These are phyloP conservation scores for Drosophila eohydei DNA, from an alignment of 2,888 invertebrate species.

Conservation along the genomic window DNA sequence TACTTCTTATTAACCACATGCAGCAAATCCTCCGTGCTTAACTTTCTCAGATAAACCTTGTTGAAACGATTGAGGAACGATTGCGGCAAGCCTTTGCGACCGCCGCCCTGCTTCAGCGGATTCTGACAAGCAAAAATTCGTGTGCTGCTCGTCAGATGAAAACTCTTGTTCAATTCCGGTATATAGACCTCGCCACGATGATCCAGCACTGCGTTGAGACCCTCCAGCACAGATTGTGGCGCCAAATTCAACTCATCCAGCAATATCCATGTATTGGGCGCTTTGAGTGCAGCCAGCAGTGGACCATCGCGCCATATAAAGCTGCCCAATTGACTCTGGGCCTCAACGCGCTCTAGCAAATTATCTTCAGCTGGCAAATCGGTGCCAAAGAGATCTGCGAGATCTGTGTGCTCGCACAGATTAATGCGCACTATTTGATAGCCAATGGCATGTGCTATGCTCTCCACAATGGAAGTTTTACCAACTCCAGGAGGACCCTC, in stretches of 20 bases:
- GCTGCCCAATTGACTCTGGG: slow-evolving; percentile 86
- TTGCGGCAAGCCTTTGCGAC: slow-evolving; percentile 96
- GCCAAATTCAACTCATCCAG: slow-evolving; percentile 99
- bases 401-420: slow-evolving; percentile 99
- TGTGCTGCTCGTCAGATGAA: slow-evolving; percentile 91
- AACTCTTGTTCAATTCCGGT: slow-evolving; percentile 95
- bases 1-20: slow-evolving; percentile 83
- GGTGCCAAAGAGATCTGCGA: slow-evolving; percentile 98
- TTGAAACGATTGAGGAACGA: slow-evolving; percentile 99
- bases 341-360: slow-evolving; percentile 58
- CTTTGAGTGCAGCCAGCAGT: slow-evolving; percentile 95
- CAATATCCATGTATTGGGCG: slow-evolving; percentile 96
- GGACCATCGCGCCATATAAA: slow-evolving; percentile 99
- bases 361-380: slow-evolving; percentile 97
- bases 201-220: slow-evolving; percentile 98
- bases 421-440: slow-evolving; percentile 96
- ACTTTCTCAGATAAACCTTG: slow-evolving; percentile 90
- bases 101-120: slow-evolving; percentile 97
- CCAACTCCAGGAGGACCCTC: slow-evolving; percentile 99
- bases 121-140: slow-evolving; percentile 99
- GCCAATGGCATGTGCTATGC: slow-evolving; percentile 93
- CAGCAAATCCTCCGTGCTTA: slow-evolving; percentile 88
- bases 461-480: slow-evolving; percentile 97
- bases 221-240: slow-evolving; percentile 99
- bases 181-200: slow-evolving; percentile 98